A percentile compares a stretch with the other conserved stretches of the same genome.
These are phyloP conservation scores for Sebastes steindachneri DNA, from an alignment of 2,797 vertebrate species.

Conservation along the genomic window DNA sequence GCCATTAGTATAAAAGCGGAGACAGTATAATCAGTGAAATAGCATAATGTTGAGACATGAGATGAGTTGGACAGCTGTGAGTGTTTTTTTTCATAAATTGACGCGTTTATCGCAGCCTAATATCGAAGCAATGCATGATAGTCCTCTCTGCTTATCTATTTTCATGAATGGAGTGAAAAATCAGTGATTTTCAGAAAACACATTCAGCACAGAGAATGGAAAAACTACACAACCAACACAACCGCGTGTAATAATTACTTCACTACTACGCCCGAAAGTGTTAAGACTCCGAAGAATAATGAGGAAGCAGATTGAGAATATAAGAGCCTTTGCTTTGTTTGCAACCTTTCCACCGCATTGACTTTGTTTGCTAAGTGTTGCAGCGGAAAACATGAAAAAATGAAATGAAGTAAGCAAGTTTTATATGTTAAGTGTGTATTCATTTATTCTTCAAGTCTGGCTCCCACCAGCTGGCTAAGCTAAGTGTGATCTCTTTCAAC, in stretches of 20 bases:
- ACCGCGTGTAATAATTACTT: conserved; percentile 46
- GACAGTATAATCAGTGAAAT: conserved; percentile 16
- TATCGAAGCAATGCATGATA: not conserved
- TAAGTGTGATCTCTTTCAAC: conserved; percentile 8
- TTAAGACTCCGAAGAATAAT: conserved; percentile 26
- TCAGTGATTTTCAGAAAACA: conserved; percentile 17
- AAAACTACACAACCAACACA: conserved; percentile 14
- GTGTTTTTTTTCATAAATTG: conserved; percentile 21
- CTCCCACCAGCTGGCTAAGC: conserved; percentile 19
- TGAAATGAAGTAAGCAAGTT: conserved; percentile 38
- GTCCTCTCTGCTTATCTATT: conserved; percentile 7
- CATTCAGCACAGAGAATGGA: not conserved
- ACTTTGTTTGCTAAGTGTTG: conserved; percentile 52
- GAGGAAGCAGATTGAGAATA: conserved; percentile 45
- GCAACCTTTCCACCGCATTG: conserved; percentile 50
- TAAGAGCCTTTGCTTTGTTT: conserved; percentile 45
- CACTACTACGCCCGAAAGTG: conserved; percentile 10
- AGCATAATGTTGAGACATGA: conserved; percentile 13
- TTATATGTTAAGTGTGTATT: conserved; percentile 23
- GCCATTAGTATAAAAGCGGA: conserved; percentile 51
- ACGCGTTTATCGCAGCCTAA: not conserved
- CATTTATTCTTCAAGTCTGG: conserved; percentile 14
- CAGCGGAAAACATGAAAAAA: conserved; percentile 37
- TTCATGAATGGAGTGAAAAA: conserved; percentile 25
- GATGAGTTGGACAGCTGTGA: conserved; percentile 12